Evolutionary conservation across 2,113 vertebrate genomes (phyloP), one percentile per base, ranked within the genome.

Genomic region (Oryzias woworae): DNA sequence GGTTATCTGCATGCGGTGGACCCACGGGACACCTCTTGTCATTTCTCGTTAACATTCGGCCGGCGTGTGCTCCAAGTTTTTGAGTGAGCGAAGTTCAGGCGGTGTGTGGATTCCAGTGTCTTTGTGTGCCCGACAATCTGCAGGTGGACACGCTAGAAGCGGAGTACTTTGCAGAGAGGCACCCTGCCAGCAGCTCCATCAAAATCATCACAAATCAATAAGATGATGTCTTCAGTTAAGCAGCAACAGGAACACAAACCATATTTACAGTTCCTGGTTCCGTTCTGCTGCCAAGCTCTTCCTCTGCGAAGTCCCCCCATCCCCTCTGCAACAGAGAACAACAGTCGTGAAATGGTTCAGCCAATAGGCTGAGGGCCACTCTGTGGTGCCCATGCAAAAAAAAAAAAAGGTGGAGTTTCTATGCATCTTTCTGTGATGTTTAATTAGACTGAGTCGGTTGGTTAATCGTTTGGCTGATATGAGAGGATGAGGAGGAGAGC

Each of bases 381-480:
- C 15, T 14, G 14, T 46, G 41, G 1, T 14, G 50, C 49, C 42
- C 20, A 22, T 18, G 49, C 46, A 61, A 48, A 55, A 58, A 12
- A 41, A 43, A 60, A 22, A 56, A 71, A 67, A 61, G 67, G 62
- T 53, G 49, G 62, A 36, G 36, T 52, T 0, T 53, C 62, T 55
- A 12, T 62, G 69, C 65, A 46, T 80, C 56, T 71, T 41, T 66
- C 31, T 53, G 67, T 23, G 58, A 73, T 20, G 69, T 55, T 66
- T 79, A 85, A 89, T 85, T 76, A 84, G 71, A 82, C 41, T 3
- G 72, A 81, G 67, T 61, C 15, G 55, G 67, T 73, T 85, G 80
- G 68, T 80, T 89, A 87, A 79, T 86, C 85, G 84, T 78, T 86
- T 72, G 61, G 75, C 69, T 85, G 80, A 85, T 86, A 78, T 13